Percentiles rank a stretch among this genome's conserved stretches.
Evolutionary conservation across 2,113 vertebrate genomes (phyloP).

Genomic region (Sula dactylatra): DNA sequence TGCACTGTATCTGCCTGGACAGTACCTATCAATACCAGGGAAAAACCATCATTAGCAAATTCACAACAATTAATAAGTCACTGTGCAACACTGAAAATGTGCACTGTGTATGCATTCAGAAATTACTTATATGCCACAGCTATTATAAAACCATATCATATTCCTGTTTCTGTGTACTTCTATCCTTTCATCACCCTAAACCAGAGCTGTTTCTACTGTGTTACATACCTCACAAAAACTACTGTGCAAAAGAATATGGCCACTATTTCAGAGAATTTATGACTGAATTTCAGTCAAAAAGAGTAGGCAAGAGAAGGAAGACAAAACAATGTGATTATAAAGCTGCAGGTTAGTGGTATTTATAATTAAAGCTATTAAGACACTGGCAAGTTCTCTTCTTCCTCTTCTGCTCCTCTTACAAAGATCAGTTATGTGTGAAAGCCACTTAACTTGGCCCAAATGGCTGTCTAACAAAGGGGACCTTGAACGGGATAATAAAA

Average conservation of each 20-base stretch:
- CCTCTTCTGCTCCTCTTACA: background rate
- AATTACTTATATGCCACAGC: background rate
- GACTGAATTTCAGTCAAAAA: background rate
- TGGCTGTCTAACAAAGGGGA: background rate
- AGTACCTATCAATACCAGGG: background rate
- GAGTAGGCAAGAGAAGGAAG: background rate
- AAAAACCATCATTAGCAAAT: background rate
- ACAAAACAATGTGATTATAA: background rate
- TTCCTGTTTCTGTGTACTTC: background rate
- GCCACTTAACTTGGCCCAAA: background rate
- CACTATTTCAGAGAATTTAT: background rate
- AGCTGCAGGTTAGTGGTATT: background rate
- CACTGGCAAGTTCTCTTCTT: background rate
- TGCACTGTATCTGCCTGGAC: background rate
- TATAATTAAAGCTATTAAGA: background rate
- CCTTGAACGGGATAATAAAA: background rate
- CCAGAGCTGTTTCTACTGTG: background rate
- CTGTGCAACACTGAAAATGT: background rate
- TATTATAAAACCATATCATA: background rate
- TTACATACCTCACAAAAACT: background rate
- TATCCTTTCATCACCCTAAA: background rate
- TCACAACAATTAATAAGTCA: background rate
- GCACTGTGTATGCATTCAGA: background rate
- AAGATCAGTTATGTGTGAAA: background rate
- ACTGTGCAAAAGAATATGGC: background rate